Conservation (phyloP, 2,113 vertebrate species). For the Heterocephalus glaber region DNA sequence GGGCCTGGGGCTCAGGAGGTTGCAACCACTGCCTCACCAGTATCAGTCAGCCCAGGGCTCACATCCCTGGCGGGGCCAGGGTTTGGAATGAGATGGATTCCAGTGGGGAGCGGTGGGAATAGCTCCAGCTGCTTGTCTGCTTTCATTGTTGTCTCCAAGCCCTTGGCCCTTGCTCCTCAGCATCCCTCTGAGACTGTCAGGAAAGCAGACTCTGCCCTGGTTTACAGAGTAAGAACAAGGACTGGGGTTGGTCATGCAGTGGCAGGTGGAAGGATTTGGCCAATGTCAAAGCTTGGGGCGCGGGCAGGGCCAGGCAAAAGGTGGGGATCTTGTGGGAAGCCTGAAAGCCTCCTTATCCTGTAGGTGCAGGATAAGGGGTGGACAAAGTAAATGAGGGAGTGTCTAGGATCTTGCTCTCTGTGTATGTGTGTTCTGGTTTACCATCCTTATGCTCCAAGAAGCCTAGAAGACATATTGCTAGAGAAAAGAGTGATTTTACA, state of each 20-base stretch:
- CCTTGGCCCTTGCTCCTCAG: background rate
- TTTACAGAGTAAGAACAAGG: background rate
- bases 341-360: too few species aligned
- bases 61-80: background rate
- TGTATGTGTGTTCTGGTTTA: background rate
- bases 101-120: accelerated
- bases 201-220: background rate
- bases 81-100: accelerated
- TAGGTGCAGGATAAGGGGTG: background rate
- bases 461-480: background rate
- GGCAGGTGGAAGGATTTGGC: background rate
- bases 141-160: background rate
- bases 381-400: background rate
- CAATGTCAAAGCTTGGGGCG: accelerated
- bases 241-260: accelerated
- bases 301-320: too few species aligned
- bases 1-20: background rate
- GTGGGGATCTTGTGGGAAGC: background rate
- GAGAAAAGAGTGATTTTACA: background rate
- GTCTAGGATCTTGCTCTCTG: too few species aligned
- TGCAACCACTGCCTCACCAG: too few species aligned
- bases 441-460: accelerated
- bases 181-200: accelerated
- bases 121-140: accelerated
- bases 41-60: accelerated